These are phyloP conservation scores for Buceros bicornis DNA, from an alignment of 2,797 vertebrate genomes.

Conservation along the genomic window DNA sequence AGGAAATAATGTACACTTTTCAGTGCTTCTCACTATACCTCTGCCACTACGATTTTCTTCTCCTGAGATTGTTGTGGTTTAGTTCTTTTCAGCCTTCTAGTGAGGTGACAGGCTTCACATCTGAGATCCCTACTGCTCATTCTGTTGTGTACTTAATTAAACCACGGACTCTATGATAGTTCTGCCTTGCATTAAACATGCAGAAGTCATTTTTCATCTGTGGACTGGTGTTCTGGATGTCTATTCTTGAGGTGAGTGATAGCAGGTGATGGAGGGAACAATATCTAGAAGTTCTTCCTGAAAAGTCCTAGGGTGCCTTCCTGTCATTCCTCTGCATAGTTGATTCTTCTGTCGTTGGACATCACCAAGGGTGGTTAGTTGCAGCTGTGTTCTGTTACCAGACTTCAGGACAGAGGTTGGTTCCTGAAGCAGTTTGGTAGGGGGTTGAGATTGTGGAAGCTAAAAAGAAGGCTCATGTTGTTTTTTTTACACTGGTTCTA, in stretches of 20 bases:
- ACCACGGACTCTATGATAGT: neutral
- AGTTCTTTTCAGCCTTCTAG: neutral
- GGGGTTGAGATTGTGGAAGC: neutral
- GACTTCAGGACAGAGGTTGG: neutral
- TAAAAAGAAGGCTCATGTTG: neutral
- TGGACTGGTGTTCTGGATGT: neutral
- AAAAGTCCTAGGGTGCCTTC: neutral
- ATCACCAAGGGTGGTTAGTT: neutral
- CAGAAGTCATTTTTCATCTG: neutral
- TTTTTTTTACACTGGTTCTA: neutral
- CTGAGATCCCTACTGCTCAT: neutral
- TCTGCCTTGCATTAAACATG: neutral
- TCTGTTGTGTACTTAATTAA: neutral
- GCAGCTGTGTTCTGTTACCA: neutral
- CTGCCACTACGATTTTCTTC: neutral
- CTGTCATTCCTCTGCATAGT: neutral
- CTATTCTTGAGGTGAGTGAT: neutral
- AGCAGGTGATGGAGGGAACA: neutral
- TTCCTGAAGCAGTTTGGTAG: neutral
- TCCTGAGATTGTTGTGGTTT: neutral
- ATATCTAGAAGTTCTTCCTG: neutral
- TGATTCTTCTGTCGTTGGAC: neutral
- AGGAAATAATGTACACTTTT: neutral
- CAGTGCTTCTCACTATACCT: neutral
- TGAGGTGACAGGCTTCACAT: neutral